Evolutionary conservation across 2,797 vertebrate species (phyloP), one percentile per base, ranked within the genome.

Genomic region (Mus spretus): DNA sequence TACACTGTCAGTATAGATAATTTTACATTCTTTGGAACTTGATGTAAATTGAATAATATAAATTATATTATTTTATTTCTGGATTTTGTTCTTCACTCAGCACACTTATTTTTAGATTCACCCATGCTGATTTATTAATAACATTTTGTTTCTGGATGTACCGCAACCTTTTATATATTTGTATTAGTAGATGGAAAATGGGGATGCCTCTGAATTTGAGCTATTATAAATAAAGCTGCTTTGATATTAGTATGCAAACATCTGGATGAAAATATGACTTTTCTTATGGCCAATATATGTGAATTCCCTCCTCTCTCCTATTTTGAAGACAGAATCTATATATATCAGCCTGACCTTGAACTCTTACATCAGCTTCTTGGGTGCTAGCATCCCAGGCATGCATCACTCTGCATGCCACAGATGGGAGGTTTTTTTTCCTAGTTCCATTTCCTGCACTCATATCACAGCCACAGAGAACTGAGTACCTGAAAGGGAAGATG

Each of bases 181-280:
- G 57, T 47, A 77, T 47, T 40, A 89, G 17, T 57, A 94, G 40
- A 47, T 80, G 34, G 34, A 88, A 88, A 88, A 82, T 82, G 82
- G 40, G 14, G 5, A 70, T 91, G 65, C 55, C 91, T 84, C 70
- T 40, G 87, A 53, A 50, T 70, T 83, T 95, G 20, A 57, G 24
- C 72, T 89, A 67, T 61, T 93, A 59, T 81, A 57, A 74, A 81
- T 63, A 90, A 86, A 93, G 19, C 37, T 87, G 37, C 57, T 61
- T 84, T 61, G 24, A 59, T 59, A 90, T 80, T 79, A 57, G 15
- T 81, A 67, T 59, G 55, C 11, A 81, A 67, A 37, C 10, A 4
- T 94, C 88, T 74, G 14, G 14, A 61, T 44, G 31, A 15, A 63
- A 70, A 79, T 79, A 77, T 53, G 40, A 20, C 63, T 95, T 87